phyloP scores from a whole-genome alignment of 2,113 vertebrate species.

The Isichthys henryi region DNA sequence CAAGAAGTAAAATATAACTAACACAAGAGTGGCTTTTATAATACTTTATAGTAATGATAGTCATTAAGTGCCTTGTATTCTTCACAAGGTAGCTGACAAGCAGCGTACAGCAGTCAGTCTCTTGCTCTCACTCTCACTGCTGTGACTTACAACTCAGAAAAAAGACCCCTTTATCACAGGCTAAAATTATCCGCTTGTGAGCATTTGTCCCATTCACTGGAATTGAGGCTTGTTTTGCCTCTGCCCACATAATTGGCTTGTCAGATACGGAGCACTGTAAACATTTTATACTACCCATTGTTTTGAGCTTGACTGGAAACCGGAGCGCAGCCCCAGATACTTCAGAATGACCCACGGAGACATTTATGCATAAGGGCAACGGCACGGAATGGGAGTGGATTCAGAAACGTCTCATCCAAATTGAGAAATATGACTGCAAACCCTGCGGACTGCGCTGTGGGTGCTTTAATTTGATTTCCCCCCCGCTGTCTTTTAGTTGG shows the following conservation, averaged over 20 bases:
- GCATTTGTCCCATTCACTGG: background rate
- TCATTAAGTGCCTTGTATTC: background rate
- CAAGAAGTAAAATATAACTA: background rate
- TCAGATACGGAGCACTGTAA: background rate
- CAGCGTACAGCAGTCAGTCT: background rate
- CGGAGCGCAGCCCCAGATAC: conserved; percentile 31
- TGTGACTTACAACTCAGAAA: background rate
- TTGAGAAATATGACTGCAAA: background rate
- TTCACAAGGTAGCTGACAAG: background rate
- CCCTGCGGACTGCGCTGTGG: background rate
- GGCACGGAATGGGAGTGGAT: background rate
- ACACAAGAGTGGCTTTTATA: background rate
- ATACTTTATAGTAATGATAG: background rate
- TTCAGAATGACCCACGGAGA: background rate
- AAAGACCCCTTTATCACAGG: background rate
- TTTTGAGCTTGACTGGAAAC: background rate
- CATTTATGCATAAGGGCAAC: background rate
- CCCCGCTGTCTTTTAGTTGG: background rate
- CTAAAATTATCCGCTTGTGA: background rate
- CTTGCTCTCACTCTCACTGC: background rate
- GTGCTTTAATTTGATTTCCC: background rate
- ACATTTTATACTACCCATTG: background rate
- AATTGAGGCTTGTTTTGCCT: background rate
- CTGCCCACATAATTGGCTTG: background rate
- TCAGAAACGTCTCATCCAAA: background rate